Percentiles rank a stretch among this genome's conserved stretches.
Evolutionary conservation across 2,888 invertebrate species (phyloP).

Genomic region (Lasioglossum morio): DNA sequence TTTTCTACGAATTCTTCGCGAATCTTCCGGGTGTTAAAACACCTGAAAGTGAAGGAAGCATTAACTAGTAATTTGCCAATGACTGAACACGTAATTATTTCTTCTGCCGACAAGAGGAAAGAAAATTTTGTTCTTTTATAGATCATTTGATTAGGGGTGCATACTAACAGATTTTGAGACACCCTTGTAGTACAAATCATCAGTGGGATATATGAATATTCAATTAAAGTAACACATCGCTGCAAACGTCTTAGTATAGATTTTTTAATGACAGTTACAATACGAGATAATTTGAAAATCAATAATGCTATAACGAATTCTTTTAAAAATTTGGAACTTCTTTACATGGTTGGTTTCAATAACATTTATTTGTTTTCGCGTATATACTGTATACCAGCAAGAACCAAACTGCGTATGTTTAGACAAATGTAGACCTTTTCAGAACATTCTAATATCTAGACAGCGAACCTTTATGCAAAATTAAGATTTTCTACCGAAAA

Average conservation of each 20-base stretch:
- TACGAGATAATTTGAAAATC: neutral
- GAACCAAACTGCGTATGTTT: neutral
- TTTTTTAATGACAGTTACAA: neutral
- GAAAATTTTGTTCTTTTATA: neutral
- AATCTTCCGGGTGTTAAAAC: slow-evolving; percentile 12
- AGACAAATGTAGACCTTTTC: neutral
- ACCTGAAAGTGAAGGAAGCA: neutral
- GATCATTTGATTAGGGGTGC: neutral
- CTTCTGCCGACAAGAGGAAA: neutral
- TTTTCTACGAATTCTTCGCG: neutral
- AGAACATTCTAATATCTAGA: neutral
- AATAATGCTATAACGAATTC: neutral
- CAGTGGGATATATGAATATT: neutral
- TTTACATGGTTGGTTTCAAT: too few species aligned
- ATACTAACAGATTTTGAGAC: neutral
- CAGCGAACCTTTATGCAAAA: too few species aligned
- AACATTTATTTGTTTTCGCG: too few species aligned
- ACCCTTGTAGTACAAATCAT: neutral
- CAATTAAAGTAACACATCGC: neutral
- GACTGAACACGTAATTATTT: neutral
- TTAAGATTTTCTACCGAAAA: too few species aligned
- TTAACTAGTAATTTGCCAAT: slow-evolving; percentile 7
- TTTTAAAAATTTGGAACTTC: too few species aligned
- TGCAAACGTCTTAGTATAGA: neutral
- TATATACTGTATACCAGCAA: neutral